phyloP scores from a whole-genome alignment of 2,888 invertebrate genomes.

The Synergus japonicus region DNA sequence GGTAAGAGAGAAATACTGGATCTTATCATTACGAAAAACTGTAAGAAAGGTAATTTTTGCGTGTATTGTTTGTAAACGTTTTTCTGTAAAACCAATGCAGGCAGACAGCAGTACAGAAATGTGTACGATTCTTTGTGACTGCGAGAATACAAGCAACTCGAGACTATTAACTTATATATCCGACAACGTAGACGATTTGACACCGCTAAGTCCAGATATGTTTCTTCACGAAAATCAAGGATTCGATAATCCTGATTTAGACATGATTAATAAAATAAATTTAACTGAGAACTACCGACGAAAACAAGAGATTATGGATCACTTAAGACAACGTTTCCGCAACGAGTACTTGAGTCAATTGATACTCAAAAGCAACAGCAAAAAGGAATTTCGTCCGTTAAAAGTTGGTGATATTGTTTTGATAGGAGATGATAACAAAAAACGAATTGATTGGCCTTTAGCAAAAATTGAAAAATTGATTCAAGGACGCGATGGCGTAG shows the following conservation, averaged over 20 bases:
- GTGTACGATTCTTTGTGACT: constrained; percentile 62
- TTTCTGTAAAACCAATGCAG: constrained; percentile 51
- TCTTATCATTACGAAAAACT: constrained; percentile 43
- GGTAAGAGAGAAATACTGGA: constrained; percentile 48
- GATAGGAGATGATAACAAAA: constrained; percentile 52
- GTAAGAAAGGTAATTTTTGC: constrained; percentile 41
- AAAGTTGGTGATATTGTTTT: constrained; percentile 53
- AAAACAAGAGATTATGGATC: constrained; percentile 41
- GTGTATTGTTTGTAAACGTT: constrained; percentile 51
- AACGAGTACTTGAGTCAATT: constrained; percentile 50
- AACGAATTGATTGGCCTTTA: constrained; percentile 56
- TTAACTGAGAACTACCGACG: background rate
- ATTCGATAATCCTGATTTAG: constrained; percentile 44
- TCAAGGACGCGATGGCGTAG: constrained; percentile 48
- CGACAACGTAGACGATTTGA: constrained; percentile 54
- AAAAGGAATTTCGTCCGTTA: constrained; percentile 24
- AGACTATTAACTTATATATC: constrained; percentile 64
- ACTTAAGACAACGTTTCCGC: constrained; percentile 48
- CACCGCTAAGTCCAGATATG: constrained; percentile 50
- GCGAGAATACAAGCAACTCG: constrained; percentile 68
- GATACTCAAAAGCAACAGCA: background rate
- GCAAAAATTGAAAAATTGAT: constrained; percentile 50
- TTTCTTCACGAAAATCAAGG: constrained; percentile 49
- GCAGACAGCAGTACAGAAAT: no score
- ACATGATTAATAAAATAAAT: constrained; percentile 20